Base-by-base conservation (phyloP, 2,888 invertebrate species). In the Megaustenia siamemsis region DNA sequence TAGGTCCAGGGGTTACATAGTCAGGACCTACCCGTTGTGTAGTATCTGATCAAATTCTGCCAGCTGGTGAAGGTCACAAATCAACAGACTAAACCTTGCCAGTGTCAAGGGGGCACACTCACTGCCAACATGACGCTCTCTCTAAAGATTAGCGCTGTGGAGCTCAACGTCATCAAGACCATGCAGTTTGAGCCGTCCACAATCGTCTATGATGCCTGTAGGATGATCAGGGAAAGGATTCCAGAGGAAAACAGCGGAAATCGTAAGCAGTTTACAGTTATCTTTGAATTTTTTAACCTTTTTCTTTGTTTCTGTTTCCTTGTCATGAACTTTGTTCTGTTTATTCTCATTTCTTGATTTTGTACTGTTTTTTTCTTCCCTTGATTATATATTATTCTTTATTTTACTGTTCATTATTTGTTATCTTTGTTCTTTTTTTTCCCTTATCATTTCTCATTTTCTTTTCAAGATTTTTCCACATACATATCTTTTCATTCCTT, bases 141-240 rank as follows among this genome's bases (percentile, higher is more conserved):
- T 86, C 93, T 95, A 88, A 95, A 94, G 90, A 94, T 95, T 88
- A 93, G 94, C 90, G 94, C 94, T 83, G 93, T 93, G 84, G 95
- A 94, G 85, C 93, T 93, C 89, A 94, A 94, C 89, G 93, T 98
- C 93, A 97, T 97, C 93, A 99, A 99, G 95, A 98, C 98, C 91
- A 98, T 99, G 95, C 98, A 99, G 95, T 99, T 99, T 95, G 98
- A 98, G 94, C 98, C 98, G 60, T 96, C 97, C 93, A 98, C 97
- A 88, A 96, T 97, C 86, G 97, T 99, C 83, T 98, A 97, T 95
- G 99, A 99, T 95, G 98, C 98, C 77, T 99, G 99, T 95, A 96
- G 97, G 93, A 96, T 98, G 93, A 98, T 99, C 93, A 95, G 98
- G 88, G 99, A 99, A 94, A 98, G 99, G 95, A 97, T 98, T 88